Percentiles rank a stretch among this genome's conserved stretches.
These are phyloP conservation scores for Lampris megalopsis DNA, from an alignment of 2,113 vertebrate genomes.

Conservation along the genomic window DNA sequence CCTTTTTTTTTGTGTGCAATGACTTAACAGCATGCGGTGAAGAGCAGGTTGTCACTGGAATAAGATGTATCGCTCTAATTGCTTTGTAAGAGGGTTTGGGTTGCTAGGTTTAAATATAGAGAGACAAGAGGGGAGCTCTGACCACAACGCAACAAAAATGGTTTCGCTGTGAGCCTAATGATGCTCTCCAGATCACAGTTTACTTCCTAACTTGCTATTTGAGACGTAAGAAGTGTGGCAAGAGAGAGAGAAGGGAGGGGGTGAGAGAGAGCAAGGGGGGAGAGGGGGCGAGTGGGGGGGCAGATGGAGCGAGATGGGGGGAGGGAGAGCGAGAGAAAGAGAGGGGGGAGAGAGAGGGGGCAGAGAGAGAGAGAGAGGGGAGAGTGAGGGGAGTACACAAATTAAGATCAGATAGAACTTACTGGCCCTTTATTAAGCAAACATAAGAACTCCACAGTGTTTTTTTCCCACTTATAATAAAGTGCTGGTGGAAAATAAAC, in stretches of 20 bases:
- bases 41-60: too few relatives aligned
- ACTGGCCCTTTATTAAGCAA: slow-evolving; percentile 39
- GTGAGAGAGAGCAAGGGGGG: not conserved
- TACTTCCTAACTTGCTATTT: slow-evolving; percentile 59
- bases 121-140: slow-evolving; percentile 45
- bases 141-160: slow-evolving; percentile 37
- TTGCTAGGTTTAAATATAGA: slow-evolving; percentile 46
- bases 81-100: slow-evolving; percentile 36
- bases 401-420: slow-evolving; percentile 61
- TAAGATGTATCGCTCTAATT: slow-evolving; percentile 43
- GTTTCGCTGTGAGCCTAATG: slow-evolving; percentile 50
- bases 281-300: slow-evolving; percentile 35
- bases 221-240: slow-evolving; percentile 33
- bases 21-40: too few relatives aligned
- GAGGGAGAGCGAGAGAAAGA: slow-evolving; percentile 43
- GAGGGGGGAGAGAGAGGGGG: slow-evolving; percentile 22
- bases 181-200: slow-evolving; percentile 52
- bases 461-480: slow-evolving; percentile 22
- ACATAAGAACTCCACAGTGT: slow-evolving; percentile 30
- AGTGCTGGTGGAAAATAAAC: slow-evolving; percentile 17
- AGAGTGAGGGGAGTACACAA: slow-evolving; percentile 43
- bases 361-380: not conserved
- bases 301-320: slow-evolving; percentile 21
- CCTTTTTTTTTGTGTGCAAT: too few relatives aligned
- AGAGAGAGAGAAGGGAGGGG: not conserved